Percentiles rank a stretch among this genome's conserved stretches.
phyloP scores from a whole-genome alignment of 2,797 vertebrate species.

The Gallirallus australis region DNA sequence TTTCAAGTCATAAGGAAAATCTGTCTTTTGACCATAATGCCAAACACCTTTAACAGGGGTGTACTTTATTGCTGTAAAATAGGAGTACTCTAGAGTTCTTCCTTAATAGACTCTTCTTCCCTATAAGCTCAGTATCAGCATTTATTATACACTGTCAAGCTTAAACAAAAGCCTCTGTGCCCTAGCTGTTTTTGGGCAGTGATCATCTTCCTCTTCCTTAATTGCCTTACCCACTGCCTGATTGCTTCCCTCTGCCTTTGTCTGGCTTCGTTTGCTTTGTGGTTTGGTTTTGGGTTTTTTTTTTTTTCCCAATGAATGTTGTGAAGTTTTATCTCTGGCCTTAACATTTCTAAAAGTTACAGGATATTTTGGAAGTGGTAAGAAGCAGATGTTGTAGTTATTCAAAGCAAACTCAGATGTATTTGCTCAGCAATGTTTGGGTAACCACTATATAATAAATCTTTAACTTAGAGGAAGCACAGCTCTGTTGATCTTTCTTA shows the following conservation, averaged over 20 bases:
- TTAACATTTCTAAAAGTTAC: background rate
- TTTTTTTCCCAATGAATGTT: background rate
- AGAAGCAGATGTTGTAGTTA: background rate
- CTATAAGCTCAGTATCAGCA: background rate
- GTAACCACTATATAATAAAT: background rate
- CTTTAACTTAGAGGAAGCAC: background rate
- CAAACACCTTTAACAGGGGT: background rate
- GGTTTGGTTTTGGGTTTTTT: background rate
- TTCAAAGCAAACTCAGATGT: background rate
- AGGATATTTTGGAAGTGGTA: background rate
- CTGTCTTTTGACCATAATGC: background rate
- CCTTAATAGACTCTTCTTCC: background rate
- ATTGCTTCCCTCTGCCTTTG: background rate
- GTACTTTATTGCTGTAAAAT: background rate
- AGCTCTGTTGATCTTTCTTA: background rate
- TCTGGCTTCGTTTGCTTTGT: background rate
- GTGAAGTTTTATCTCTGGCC: background rate
- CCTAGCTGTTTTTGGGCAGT: background rate
- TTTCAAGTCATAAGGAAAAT: background rate
- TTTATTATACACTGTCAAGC: background rate
- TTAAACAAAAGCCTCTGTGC: conserved; percentile 1
- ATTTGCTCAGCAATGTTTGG: background rate
- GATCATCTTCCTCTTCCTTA: background rate
- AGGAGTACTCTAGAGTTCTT: background rate
- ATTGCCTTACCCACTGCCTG: background rate